phyloP scores from a whole-genome alignment of 2,888 invertebrate species.

The Drosophila ustulata region DNA sequence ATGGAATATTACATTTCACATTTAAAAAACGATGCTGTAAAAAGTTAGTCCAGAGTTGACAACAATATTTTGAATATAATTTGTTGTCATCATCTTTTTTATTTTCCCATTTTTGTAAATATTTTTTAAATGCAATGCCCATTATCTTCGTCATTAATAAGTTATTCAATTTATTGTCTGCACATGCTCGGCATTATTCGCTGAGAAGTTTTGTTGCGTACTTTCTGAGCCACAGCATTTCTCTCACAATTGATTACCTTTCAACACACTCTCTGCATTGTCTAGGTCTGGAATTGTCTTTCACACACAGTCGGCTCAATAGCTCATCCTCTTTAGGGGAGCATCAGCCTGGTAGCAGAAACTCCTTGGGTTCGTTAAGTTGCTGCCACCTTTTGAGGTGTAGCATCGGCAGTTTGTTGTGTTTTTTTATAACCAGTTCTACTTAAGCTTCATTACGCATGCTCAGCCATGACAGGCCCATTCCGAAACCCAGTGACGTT shows the following conservation, averaged over 20 bases:
- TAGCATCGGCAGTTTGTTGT: slow-evolving; percentile 17
- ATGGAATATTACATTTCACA: no score
- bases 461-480: slow-evolving; percentile 75
- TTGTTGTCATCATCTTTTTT: no score
- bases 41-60: no score
- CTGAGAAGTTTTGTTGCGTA: background rate
- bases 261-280: slow-evolving; percentile 23
- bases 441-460: slow-evolving; percentile 78
- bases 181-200: background rate
- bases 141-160: background rate
- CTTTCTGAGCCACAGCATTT: background rate
- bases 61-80: no score
- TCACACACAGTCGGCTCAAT: slow-evolving; percentile 1
- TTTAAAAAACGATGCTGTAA: no score
- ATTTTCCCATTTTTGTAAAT: no score
- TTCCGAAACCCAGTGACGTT: slow-evolving; percentile 49
- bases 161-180: background rate
- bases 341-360: slow-evolving; percentile 16
- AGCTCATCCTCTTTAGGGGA: slow-evolving; percentile 15
- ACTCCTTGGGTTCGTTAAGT: slow-evolving; percentile 44
- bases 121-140: background rate
- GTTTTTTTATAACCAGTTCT: slow-evolving; percentile 71
- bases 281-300: slow-evolving; percentile 1
- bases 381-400: slow-evolving; percentile 24
- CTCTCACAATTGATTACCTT: slow-evolving; percentile 3